A percentile compares a stretch with the other conserved stretches of the same genome.
phyloP scores from a whole-genome alignment of 1,140 invertebrate species.

The Andrena cerasifolii region DNA sequence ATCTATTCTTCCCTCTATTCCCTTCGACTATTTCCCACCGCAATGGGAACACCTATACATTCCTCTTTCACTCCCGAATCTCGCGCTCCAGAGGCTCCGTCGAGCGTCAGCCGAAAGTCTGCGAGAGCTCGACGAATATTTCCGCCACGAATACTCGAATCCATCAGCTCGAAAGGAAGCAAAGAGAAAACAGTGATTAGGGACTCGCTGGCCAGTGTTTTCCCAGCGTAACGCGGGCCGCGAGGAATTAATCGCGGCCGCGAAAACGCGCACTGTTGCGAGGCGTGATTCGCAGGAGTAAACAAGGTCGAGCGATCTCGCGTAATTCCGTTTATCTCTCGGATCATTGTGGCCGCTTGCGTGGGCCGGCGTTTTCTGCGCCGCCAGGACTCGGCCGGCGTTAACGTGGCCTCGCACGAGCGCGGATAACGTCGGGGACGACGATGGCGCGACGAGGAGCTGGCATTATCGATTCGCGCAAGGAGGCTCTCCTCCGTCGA shows the following conservation, averaged over 20 bases:
- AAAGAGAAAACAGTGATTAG: too few species aligned
- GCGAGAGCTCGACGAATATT: too few species aligned
- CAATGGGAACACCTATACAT: too few species aligned
- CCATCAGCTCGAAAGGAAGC: too few species aligned
- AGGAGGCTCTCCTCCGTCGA: slow-evolving; percentile 19
- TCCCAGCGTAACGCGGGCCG: too few species aligned
- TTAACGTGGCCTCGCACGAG: neutral
- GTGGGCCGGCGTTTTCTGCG: neutral
- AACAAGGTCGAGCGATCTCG: slow-evolving; percentile 17
- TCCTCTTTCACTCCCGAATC: too few species aligned
- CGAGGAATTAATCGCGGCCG: neutral
- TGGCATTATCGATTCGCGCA: slow-evolving; percentile 57
- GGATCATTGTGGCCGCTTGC: neutral
- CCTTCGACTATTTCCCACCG: too few species aligned
- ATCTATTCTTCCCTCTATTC: too few species aligned
- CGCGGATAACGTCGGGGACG: neutral
- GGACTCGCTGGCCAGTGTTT: too few species aligned
- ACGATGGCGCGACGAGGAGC: slow-evolving; percentile 20
- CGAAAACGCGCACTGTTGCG: neutral
- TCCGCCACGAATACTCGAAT: too few species aligned
- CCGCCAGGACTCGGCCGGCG: neutral
- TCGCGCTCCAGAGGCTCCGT: too few species aligned
- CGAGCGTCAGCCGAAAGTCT: too few species aligned
- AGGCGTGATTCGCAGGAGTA: neutral
- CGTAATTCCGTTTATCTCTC: slow-evolving; percentile 19